Percentiles rank a stretch among this genome's conserved stretches.
phyloP scores from a whole-genome alignment of 2,113 vertebrate genomes.

The Astur gentilis region DNA sequence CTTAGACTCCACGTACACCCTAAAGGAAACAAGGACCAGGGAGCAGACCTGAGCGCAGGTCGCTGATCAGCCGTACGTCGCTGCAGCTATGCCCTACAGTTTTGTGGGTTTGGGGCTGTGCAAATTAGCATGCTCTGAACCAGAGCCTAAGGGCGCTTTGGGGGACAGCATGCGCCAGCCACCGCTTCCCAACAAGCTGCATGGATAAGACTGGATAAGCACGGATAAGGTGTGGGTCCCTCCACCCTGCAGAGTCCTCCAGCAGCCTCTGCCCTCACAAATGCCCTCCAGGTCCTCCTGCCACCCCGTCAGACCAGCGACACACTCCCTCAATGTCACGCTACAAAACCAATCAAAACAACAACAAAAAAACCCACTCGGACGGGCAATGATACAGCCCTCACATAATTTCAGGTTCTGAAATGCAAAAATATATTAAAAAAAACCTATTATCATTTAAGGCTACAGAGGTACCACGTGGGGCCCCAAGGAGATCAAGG shows the following conservation, averaged over 20 bases:
- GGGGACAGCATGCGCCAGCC: neutral
- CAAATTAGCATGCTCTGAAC: neutral
- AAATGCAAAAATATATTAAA: neutral
- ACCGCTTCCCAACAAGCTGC: neutral
- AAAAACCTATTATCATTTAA: neutral
- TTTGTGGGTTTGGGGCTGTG: neutral
- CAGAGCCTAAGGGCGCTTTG: neutral
- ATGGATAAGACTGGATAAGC: neutral
- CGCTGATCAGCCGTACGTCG: neutral
- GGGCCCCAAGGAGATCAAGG: neutral
- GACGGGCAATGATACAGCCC: neutral
- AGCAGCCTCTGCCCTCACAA: neutral
- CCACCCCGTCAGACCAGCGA: neutral
- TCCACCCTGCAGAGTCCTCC: neutral
- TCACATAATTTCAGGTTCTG: neutral
- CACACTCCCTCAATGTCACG: neutral
- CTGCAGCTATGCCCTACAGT: accelerated
- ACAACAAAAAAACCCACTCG: neutral
- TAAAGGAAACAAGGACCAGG: neutral
- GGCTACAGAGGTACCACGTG: neutral
- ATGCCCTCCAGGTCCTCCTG: neutral
- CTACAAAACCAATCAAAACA: neutral
- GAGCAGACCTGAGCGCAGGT: neutral
- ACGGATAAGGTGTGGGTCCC: too few relatives aligned
- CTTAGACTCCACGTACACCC: neutral